Evolutionary conservation across 2,113 vertebrate species (phyloP), one percentile per base, ranked within the genome.

Genomic region (Halichoerus grypus): DNA sequence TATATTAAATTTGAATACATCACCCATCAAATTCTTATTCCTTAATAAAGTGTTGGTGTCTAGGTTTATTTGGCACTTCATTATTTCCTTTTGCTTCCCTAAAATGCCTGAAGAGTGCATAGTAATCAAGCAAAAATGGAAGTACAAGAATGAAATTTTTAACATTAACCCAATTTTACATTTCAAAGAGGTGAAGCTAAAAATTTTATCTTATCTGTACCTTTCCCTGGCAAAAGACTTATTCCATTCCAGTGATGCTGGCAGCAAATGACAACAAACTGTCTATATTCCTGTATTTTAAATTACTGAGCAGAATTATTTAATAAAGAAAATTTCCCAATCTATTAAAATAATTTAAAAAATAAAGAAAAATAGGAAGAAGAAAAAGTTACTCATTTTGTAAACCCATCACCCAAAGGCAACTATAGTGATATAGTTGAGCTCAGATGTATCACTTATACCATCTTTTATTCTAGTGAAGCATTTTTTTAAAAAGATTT

Each of bases 1-100:
- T 93, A 31, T 97, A 74, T 91, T 97, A 97, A 96, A 98, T 96
- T 77, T 95, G 85, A 98, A 95, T 98, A 95, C 76, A 95, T 97
- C 86, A 28, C 88, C 94, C 95, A 71, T 96, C 85, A 71, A 16
- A 74, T 95, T 97, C 97, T 97, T 95, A 61, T 85, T 97, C 97
- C 93, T 97, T 97, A 93, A 90, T 95, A 96, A 88, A 87, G 79
- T 76, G 65, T 85, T 84, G 92, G 92, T 80, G 57, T 92, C 95
- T 91, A 1, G 81, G 53, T 94, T 97, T 96, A 96, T 94, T 95
- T 91, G 94, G 61, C 19, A 55, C 28, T 82, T 85, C 92, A 69
- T 86, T 95, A 96, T 95, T 97, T 92, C 57, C 65, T 79, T 95
- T 95, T 97, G 74, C 95, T 95, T 94, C 76, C 83, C 57, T 51